Evolutionary conservation across 1,140 invertebrate genomes (phyloP), one percentile per base, ranked within the genome.

Genomic region (Drosophila suzukii): DNA sequence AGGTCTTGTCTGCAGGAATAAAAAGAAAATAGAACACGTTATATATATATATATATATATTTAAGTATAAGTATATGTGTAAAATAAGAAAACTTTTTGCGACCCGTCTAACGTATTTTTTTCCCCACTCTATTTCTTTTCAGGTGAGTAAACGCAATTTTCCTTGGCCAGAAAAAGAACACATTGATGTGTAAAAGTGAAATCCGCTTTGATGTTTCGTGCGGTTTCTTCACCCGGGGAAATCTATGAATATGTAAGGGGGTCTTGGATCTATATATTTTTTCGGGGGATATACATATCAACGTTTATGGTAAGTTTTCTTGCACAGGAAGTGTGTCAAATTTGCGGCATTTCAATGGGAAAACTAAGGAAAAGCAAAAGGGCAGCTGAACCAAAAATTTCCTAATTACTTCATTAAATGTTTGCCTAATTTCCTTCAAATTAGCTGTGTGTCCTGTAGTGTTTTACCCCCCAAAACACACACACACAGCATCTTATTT

Each of bases 321-420:
- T 10, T 34, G 49, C 30, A 53, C 10, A 15, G 15, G 50, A 36
- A 20, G 32, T 53, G 32, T 15, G 32, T 6, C 13, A 49, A 30
- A 27, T 49, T 30, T 30, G 43, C 15, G 43, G 15, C 4, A 44
- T 20, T 20, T 44, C 15, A 44, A 44, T 46, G 32, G 49, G 8
- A 32, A 53, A 53, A 53, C 39, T 11, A 34, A 43, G n/a, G 46
- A 38, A 65, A 6, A 24, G 55, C 6, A 55, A 34, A 47, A 49
- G 32, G 58, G 47, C 65, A 63, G 68, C 77, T 76, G 72, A 49
- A 46, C 62, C 62, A 67, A 59, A 77, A 81, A 75, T 84, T 84
- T 81, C 80, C 77, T 89, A 89, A 89, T 89, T 89, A 80, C 80
- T 89, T 89, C 84, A 89, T 89, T 89, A 89, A 89, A 89, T 89